Conservation (phyloP, 2,888 invertebrate species). For the Micoletzkya japonica region DNA sequence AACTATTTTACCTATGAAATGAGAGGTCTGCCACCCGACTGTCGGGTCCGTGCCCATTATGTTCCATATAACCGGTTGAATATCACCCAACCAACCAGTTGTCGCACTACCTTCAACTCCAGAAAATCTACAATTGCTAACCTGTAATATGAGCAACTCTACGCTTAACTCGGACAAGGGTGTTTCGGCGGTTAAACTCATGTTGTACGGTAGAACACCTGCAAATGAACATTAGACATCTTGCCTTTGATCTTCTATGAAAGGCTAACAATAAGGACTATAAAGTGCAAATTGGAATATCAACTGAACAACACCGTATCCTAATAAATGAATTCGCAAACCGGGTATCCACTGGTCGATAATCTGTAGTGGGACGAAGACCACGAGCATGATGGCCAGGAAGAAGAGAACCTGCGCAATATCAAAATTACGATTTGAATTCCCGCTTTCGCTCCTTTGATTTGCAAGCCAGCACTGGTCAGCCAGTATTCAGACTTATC, state of each 20-base stretch:
- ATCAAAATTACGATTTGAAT: not conserved
- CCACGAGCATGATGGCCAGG: conserved; percentile 88
- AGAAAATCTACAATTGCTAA: conserved; percentile 19
- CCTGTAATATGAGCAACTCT: conserved; percentile 79
- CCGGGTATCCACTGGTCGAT: conserved; percentile 22
- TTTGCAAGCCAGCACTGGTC: no score
- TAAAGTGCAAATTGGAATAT: not conserved
- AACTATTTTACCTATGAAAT: no score
- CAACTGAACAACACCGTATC: not conserved
- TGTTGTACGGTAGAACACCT: conserved; percentile 89
- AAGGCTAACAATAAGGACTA: no score
- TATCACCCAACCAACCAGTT: no score
- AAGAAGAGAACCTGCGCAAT: conserved; percentile 75
- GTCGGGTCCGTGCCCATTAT: no score
- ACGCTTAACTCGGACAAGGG: conserved; percentile 88
- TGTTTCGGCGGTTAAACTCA: conserved; percentile 73
- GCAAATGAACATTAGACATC: no score
- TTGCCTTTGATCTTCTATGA: no score
- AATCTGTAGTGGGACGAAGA: conserved; percentile 89
- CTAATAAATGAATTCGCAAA: not conserved
- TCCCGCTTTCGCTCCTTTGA: no score
- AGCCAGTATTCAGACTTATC: no score
- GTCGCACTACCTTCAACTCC: no score
- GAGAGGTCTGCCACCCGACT: no score
- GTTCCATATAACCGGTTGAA: no score